phyloP scores from a whole-genome alignment of 2,113 vertebrate genomes.

The Corythornis vintsioides region DNA sequence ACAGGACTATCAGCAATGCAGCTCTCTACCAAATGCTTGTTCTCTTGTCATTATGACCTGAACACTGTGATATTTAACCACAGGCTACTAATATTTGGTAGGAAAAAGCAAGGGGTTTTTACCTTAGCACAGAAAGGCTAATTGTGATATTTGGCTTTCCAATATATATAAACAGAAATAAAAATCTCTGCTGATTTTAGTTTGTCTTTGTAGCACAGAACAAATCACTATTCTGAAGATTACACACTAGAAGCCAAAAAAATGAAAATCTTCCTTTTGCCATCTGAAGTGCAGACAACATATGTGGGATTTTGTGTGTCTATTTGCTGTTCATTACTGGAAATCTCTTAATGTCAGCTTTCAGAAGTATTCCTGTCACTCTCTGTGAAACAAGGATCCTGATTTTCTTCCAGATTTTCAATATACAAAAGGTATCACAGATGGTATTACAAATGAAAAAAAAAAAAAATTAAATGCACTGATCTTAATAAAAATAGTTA shows the following conservation, averaged over 20 bases:
- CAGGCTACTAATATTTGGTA: background rate
- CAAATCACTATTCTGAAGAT: background rate
- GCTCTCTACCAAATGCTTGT: background rate
- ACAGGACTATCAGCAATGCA: background rate
- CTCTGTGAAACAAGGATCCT: background rate
- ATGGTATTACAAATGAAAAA: background rate
- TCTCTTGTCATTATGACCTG: background rate
- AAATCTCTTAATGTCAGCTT: background rate
- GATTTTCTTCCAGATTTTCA: background rate
- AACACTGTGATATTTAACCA: background rate
- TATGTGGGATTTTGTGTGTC: background rate
- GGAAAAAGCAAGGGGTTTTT: background rate
- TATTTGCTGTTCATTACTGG: background rate
- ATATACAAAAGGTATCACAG: background rate
- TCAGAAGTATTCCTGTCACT: background rate
- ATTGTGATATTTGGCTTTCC: background rate
- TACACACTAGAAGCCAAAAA: background rate
- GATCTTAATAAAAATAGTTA: background rate
- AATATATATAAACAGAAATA: background rate
- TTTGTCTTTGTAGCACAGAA: background rate
- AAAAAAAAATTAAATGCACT: background rate
- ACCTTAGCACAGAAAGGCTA: background rate
- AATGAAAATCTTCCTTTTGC: background rate
- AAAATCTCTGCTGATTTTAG: constrained; percentile 4
- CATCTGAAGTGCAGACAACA: background rate